Evolutionary conservation across 2,113 vertebrate species (phyloP), one percentile per base, ranked within the genome.

Genomic region (Axis porcinus): DNA sequence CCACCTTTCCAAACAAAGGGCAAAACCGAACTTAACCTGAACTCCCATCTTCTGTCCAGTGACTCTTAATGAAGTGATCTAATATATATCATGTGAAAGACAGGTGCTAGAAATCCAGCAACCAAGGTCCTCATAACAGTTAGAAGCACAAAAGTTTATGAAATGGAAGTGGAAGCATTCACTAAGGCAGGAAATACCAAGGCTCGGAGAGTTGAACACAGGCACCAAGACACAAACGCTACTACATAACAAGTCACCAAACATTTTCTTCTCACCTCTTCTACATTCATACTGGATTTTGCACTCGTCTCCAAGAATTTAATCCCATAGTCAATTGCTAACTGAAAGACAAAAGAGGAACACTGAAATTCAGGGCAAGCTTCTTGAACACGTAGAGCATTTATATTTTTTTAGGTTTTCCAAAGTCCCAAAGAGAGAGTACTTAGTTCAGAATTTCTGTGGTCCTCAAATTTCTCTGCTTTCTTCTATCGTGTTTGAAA

Each of bases 251-350:
- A 67, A 50, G 8, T 0, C 17, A 87, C 54, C 54, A 74, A 10
- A 25, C 6, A 33, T 91, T 89, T 62, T 43, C 27, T 89, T 91
- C 99, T 99, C 98, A 99, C 99, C 99, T 99, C 99, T 98, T 99
- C 99, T 84, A 99, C 99, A 92, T 99, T 99, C 98, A 99, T 98
- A 98, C 99, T 99, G 88, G 99, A 99, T 98, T 99, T 99, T 95
- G 99, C 99, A 97, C 99, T 99, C 19, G 99, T 99, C 98, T 99
- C 99, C 99, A 99, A 98, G 98, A 99, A 99, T 98, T 99, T 99
- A 79, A 99, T 99, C 93, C 99, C 99, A 79, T 99, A 99, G 99
- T 99, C 99, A 98, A 99, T 99, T 60, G 99, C 99, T 98, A 99
- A 98, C 99, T 99, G 97, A 57, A 98, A 98, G 78, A 98, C 86